Base-by-base conservation (phyloP, 1,140 invertebrate genomes). In the Trichonephila clavata region DNA sequence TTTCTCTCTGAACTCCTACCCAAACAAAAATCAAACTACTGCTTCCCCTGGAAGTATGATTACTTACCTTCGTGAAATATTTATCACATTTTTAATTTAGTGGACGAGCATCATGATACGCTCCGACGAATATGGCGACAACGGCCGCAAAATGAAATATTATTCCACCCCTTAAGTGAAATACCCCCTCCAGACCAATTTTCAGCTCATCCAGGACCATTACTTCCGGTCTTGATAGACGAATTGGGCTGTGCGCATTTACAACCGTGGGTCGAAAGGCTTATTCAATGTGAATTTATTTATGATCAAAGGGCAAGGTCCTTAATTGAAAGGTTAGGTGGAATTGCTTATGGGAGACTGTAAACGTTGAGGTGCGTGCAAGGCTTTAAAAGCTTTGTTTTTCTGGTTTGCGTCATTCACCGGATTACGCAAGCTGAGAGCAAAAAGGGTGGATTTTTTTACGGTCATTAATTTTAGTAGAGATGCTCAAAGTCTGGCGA, bases 31-130 rank as follows among this genome's bases (percentile, higher is more conserved):
- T 20, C 61, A 63, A 65, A 65, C 24, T 10, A 8, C 10, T 65
- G 63, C 7, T 68, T 13, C 2, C 8, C n/a, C 10, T 24, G 4
- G 71, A 10, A 77, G 5, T 2, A 8, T 20, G 24, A 39, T 77
- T 32, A 77, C 71, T 77, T 18, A 77, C 71, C 71, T 77, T 77
- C 71, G 32, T 77, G 32, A 77, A 77, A 77, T 77, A 77, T 77
- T 77, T 77, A 77, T 3, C 32, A 16, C 32, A 2, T 32, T 32
- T 27, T 77, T 16, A 20, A 71, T 7, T 32, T 39, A 68, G 24
- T 24, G 65, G 13, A 21, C 10, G 24, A 68, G 65, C 65, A 24
- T 68, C 14, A 68, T 32, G 27, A 1, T 3, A 32, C 71, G 71
- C 27, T 77, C 71, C 71, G 32, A 27, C 32, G 71, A 24, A 18